Conservation (phyloP, 1,140 invertebrate species). For the Nasonia vitripennis region DNA sequence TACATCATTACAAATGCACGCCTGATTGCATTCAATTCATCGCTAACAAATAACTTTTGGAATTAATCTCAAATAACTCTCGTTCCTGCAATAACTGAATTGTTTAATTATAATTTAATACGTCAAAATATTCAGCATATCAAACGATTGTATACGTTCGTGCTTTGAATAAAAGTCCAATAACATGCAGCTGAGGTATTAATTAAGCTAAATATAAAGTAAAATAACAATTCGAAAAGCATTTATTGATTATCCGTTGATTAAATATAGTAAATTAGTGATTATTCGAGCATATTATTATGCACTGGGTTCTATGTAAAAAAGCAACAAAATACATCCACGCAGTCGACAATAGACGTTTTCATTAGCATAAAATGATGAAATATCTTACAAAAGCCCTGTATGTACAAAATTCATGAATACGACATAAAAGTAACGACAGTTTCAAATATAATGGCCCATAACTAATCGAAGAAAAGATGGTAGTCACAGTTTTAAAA, state of each 20-base stretch:
- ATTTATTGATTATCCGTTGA: constrained; percentile 11
- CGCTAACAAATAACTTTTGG: background rate
- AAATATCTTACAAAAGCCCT: background rate
- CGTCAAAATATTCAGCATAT: too few relatives aligned
- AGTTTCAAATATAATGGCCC: constrained; percentile 13
- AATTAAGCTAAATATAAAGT: constrained; percentile 15
- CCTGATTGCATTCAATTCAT: background rate
- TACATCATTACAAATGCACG: background rate
- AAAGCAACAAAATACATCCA: too few relatives aligned
- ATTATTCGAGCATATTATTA: constrained; percentile 2
- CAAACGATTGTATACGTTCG: background rate
- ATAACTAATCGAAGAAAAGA: constrained; percentile 27
- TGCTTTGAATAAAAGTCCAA: background rate
- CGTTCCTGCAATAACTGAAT: background rate
- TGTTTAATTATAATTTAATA: background rate
- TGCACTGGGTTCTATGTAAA: too few relatives aligned
- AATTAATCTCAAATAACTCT: background rate
- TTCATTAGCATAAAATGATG: background rate
- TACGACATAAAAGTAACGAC: constrained; percentile 12
- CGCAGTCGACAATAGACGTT: background rate
- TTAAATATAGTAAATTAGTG: constrained; percentile 9
- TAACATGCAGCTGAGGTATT: constrained; percentile 8
- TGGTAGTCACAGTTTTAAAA: constrained; percentile 42
- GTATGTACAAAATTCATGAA: background rate
- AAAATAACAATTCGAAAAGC: constrained; percentile 10